Base-by-base conservation (phyloP, 2,888 invertebrate genomes). In the Trissolcus brochymenae region DNA sequence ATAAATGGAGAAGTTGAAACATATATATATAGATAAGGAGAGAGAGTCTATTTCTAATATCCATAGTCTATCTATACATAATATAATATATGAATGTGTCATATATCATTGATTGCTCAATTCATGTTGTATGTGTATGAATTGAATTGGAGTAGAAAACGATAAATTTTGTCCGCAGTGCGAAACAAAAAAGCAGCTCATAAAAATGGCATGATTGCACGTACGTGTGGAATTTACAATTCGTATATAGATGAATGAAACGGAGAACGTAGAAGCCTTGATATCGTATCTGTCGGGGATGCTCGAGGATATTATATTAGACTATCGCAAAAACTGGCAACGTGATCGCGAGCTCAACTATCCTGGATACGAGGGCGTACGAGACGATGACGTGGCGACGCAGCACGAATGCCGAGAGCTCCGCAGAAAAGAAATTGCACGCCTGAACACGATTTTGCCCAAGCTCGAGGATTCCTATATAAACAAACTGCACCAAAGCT, bases 271-370 rank as follows among this genome's bases (percentile, higher is more conserved):
- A 59, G 81, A 82, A 60, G 78, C 74, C 16, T 80, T 81, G 75
- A 66, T 82, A 54, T 75, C 75, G 46, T 81, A 81, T 59, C 74
- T 82, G 35, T 74, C 74, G 16, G 59, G 67, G 13, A 76, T 88
- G 29, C 82, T 88, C 54, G 82, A 85, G 54, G 84, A 85, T 71
- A 86, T 88, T 43, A 82, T 87, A 13, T 75, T 80, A 46, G 84
- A 83, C 76, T 89, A 87, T 70, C 85, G 85, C 57, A 84, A 81
- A 21, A 81, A 84, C 57, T 89, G 89, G 89, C 82, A 84, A 56
- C 82, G 82, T 11, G 88, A 89, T 70, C 85, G 82, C 59, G 82
- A 84, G 59, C 81, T 83, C 53, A 85, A 85, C 17, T 85, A 86
- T 81, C 83, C 83, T 13, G 84, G 83, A 17, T 84, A 82, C 55